Evolutionary conservation across 2,113 vertebrate genomes (phyloP).

Genomic region (Craseonycteris thonglongyai): DNA sequence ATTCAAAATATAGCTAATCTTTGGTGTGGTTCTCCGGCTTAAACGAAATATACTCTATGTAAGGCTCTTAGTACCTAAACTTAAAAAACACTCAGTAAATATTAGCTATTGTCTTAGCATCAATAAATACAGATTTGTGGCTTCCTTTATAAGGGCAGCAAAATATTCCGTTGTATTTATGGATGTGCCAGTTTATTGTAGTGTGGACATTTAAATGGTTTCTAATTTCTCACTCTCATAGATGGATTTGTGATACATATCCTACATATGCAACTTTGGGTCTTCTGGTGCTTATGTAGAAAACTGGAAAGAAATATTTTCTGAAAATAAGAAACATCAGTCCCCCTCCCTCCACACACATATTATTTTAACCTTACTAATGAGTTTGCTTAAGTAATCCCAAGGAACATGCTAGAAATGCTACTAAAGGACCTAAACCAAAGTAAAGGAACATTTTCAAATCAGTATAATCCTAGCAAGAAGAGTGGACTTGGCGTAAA

Average conservation of each 20-base stretch:
- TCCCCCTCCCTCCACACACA: background rate
- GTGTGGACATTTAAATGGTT: background rate
- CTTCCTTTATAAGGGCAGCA: background rate
- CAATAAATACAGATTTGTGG: background rate
- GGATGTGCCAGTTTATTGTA: background rate
- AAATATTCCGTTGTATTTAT: background rate
- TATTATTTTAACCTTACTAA: background rate
- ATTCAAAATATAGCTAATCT: background rate
- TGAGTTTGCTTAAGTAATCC: background rate
- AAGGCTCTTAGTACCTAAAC: background rate
- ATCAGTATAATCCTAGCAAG: background rate
- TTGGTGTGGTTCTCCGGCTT: background rate
- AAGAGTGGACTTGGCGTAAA: background rate
- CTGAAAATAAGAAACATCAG: background rate
- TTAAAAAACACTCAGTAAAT: background rate
- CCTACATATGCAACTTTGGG: fast-evolving
- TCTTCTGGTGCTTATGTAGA: background rate
- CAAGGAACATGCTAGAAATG: background rate
- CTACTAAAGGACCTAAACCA: background rate
- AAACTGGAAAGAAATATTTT: background rate
- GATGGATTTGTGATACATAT: background rate
- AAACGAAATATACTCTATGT: background rate
- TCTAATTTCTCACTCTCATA: background rate
- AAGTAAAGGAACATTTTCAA: background rate
- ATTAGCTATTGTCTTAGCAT: background rate